These are phyloP conservation scores for Lycodopsis pacificus DNA, from an alignment of 2,797 vertebrate genomes.

Conservation along the genomic window DNA sequence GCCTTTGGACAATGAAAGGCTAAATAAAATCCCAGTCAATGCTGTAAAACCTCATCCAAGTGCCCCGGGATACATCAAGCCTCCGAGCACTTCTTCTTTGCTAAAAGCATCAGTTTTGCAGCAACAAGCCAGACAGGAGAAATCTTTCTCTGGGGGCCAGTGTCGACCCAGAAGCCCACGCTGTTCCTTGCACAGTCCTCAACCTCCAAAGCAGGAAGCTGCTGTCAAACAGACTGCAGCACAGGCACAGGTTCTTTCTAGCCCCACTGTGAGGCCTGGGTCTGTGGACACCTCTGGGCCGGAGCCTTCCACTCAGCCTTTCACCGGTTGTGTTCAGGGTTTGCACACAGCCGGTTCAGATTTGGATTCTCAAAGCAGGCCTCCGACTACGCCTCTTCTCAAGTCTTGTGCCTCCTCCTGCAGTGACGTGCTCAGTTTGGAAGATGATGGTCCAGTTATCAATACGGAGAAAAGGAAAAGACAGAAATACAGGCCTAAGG, in stretches of 20 bases:
- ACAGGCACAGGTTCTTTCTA: constrained; percentile 80
- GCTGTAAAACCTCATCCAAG: constrained; percentile 90
- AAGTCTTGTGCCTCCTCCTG: constrained; percentile 72
- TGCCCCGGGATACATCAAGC: constrained; percentile 85
- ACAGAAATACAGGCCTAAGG: constrained; percentile 87
- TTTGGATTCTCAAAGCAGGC: constrained; percentile 72
- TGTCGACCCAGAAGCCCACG: constrained; percentile 84
- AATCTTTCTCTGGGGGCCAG: constrained; percentile 77
- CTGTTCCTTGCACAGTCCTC: constrained; percentile 84
- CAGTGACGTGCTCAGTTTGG: constrained; percentile 77
- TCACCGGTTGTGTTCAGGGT: constrained; percentile 79
- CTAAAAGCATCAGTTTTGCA: constrained; percentile 87
- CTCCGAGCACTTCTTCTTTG: constrained; percentile 85
- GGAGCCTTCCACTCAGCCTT: constrained; percentile 80
- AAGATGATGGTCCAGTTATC: constrained; percentile 80
- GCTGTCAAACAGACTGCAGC: constrained; percentile 81
- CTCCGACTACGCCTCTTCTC: constrained; percentile 63
- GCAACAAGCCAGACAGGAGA: constrained; percentile 86
- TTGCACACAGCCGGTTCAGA: constrained; percentile 76
- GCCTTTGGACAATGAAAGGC: constrained; percentile 84
- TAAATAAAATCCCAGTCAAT: constrained; percentile 87
- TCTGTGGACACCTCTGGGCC: constrained; percentile 72
- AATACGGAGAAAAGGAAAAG: constrained; percentile 87
- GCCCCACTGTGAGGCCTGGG: constrained; percentile 78
- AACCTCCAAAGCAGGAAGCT: constrained; percentile 83